Evolutionary conservation across 2,113 vertebrate genomes (phyloP), one percentile per base, ranked within the genome.

Genomic region (Ctenomys sociabilis): DNA sequence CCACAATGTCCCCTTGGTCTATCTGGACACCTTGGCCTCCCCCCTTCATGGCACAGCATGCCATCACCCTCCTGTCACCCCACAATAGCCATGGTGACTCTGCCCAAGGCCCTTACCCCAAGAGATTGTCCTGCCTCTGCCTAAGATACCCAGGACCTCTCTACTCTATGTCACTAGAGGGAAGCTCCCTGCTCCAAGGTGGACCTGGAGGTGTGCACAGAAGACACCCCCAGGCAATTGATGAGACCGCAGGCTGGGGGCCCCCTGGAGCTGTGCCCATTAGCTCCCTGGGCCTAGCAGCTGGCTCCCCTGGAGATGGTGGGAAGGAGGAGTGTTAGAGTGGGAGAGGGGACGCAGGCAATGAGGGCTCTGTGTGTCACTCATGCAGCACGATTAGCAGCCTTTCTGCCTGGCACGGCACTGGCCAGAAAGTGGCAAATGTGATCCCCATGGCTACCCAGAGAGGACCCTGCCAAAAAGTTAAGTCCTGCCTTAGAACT

Each of bases 271-370:
- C 81, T 28, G 6, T 14, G 81, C 81, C 81, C 14, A 35, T 59
- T 59, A 64, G 11, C 45, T 12, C 37, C 68, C 40, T 16, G 4
- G 68, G 68, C 37, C 32, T 17, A 37, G 43, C 45, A 28, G 4
- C 30, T 61, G 37, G 22, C 17, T n/a, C 0, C 3, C n/a, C 78
- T 24, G 16, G 13, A 32, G 30, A 63, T 7, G 0, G 40, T 7
- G 7, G 59, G 75, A 32, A 22, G 37, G 68, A 32, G 7, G 66
- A 37, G 16, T 21, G 1, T 21, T 30, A 13, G 70, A 72, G 37
- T 37, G 7, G n/a, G n/a, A 40, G 19, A 32, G 63, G 28, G 40
- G 1, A 0, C 3, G 0, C 2, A 9, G 26, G 3, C n/a, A 81
- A 35, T 0, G 52, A 2, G 35, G 35, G 45, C 6, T n/a, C 52